Percentiles rank a stretch among this genome's conserved stretches.
phyloP scores from a whole-genome alignment of 2,888 invertebrate genomes.

The Vanessa cardui region DNA sequence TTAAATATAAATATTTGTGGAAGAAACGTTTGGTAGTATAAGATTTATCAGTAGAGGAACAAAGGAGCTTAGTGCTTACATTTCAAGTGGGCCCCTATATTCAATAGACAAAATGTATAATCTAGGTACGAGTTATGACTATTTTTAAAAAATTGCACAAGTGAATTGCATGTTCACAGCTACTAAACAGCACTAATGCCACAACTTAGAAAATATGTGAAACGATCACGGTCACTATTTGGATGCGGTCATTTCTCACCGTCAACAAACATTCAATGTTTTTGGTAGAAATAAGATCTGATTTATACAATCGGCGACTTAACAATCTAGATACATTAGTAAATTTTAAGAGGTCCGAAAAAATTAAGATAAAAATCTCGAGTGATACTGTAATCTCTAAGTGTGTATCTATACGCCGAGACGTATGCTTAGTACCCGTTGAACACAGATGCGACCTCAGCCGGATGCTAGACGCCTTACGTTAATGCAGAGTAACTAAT shows the following conservation, averaged over 20 bases:
- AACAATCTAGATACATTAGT: conserved; percentile 74
- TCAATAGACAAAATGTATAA: conserved; percentile 79
- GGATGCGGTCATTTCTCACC: conserved; percentile 60
- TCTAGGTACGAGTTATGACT: conserved; percentile 82
- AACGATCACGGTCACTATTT: conserved; percentile 63
- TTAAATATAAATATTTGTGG: conserved; percentile 80
- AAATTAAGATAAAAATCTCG: conserved; percentile 72
- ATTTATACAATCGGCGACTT: conserved; percentile 72
- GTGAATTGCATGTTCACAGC: conserved; percentile 82
- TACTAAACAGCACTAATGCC: conserved; percentile 73
- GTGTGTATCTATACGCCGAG: conserved; percentile 49
- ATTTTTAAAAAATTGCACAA: conserved; percentile 81
- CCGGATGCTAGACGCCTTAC: conserved; percentile 80
- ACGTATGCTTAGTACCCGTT: conserved; percentile 62
- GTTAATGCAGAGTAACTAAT: conserved; percentile 78
- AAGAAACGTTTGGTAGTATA: conserved; percentile 75
- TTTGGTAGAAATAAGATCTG: conserved; percentile 72
- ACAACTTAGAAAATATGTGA: conserved; percentile 60
- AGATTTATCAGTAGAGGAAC: conserved; percentile 64
- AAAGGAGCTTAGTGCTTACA: conserved; percentile 68
- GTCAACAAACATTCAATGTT: conserved; percentile 55
- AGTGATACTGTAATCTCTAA: conserved; percentile 82
- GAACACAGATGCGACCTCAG: conserved; percentile 71
- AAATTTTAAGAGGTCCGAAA: conserved; percentile 74
- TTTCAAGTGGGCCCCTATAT: conserved; percentile 78